Evolutionary conservation across 2,888 invertebrate species (phyloP).

Genomic region (Lasioglossum pauxillum): DNA sequence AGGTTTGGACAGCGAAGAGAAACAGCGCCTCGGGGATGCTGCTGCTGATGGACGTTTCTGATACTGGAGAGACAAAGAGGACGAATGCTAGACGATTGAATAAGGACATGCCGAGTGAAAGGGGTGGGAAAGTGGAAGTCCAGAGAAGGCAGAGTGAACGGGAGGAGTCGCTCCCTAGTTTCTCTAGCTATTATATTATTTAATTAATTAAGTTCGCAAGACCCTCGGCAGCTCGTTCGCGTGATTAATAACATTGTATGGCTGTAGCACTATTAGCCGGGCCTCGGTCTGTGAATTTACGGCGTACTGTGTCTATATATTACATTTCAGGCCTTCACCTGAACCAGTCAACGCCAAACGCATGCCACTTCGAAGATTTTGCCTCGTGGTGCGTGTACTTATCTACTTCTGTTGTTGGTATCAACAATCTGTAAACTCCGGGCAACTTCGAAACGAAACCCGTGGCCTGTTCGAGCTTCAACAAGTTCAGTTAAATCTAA

Average conservation of each 20-base stretch:
- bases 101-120: slow-evolving; percentile 14
- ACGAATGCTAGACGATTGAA: slow-evolving; percentile 39
- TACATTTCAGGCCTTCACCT: slow-evolving; percentile 65
- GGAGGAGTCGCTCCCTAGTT: slow-evolving; percentile 72
- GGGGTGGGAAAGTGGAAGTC: slow-evolving; percentile 17
- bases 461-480: neutral
- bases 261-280: slow-evolving; percentile 73
- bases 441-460: neutral
- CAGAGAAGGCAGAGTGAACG: slow-evolving; percentile 19
- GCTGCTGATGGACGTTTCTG: slow-evolving; percentile 82
- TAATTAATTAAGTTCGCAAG: slow-evolving; percentile 82
- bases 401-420: neutral
- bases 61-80: slow-evolving; percentile 72
- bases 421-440: neutral
- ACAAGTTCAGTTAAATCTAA: neutral
- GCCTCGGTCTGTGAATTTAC: slow-evolving; percentile 71
- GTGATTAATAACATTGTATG: slow-evolving; percentile 80
- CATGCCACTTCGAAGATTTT: slow-evolving; percentile 59
- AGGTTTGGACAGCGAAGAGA: slow-evolving; percentile 77
- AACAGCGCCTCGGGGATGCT: slow-evolving; percentile 81
- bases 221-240: slow-evolving; percentile 75
- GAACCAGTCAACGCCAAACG: slow-evolving; percentile 62
- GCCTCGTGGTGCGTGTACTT: neutral
- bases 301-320: slow-evolving; percentile 63
- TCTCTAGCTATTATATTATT: slow-evolving; percentile 81